Evolutionary conservation across 2,797 vertebrate species (phyloP).

Genomic region (Hippopotamyrus pictus): DNA sequence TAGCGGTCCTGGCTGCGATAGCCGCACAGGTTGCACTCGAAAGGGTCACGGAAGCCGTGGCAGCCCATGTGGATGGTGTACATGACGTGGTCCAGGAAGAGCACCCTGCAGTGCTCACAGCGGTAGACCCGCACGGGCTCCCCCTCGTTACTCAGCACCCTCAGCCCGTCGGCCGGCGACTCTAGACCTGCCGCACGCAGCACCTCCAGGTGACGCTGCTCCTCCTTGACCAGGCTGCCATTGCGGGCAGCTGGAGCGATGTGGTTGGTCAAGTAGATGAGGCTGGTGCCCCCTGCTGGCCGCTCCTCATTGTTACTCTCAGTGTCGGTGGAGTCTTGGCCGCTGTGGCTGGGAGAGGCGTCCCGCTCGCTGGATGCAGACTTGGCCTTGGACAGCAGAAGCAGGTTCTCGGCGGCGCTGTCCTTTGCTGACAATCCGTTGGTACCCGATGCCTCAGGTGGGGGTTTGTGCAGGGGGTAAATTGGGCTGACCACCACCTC

Average conservation of each 20-base stretch:
- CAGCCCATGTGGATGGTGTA: slow-evolving; percentile 99
- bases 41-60: slow-evolving; percentile 93
- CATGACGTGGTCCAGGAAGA: slow-evolving; percentile 98
- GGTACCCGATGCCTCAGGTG: slow-evolving; percentile 51
- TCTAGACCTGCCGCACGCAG: slow-evolving; percentile 72
- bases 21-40: slow-evolving; percentile 97
- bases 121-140: slow-evolving; percentile 83
- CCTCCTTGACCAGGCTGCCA: slow-evolving; percentile 85
- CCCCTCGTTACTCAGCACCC: slow-evolving; percentile 78
- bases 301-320: slow-evolving; percentile 94
- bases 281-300: slow-evolving; percentile 59
- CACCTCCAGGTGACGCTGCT: slow-evolving; percentile 79
- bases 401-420: slow-evolving; percentile 86
- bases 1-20: slow-evolving; percentile 95
- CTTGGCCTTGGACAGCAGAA: slow-evolving; percentile 94
- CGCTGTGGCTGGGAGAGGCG: slow-evolving; percentile 88
- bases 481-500: slow-evolving; percentile 75
- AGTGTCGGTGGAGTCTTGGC: slow-evolving; percentile 94
- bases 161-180: slow-evolving; percentile 77
- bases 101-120: slow-evolving; percentile 89
- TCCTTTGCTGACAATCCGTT: slow-evolving; percentile 77
- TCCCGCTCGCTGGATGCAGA: slow-evolving; percentile 84
- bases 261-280: slow-evolving; percentile 96
- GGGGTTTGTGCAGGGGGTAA: slow-evolving; percentile 80
- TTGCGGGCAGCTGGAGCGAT: slow-evolving; percentile 79